A percentile compares a stretch with the other conserved stretches of the same genome.
These are phyloP conservation scores for Lateolabrax maculatus DNA, from an alignment of 2,797 vertebrate genomes.

Conservation along the genomic window DNA sequence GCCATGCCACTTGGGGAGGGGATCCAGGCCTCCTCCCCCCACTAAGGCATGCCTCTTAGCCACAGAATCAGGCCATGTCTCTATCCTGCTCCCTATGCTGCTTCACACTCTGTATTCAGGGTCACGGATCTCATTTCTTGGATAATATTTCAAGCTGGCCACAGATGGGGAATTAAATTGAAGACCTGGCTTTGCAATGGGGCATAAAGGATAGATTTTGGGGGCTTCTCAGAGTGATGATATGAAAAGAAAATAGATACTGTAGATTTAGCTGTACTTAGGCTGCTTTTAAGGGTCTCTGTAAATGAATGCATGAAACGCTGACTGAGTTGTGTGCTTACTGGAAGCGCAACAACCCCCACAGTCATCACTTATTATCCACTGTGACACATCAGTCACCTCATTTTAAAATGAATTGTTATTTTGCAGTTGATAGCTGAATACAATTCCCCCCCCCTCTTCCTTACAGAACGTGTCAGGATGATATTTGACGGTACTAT, in stretches of 20 bases:
- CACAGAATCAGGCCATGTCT: conserved; percentile 74
- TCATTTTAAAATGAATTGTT: conserved; percentile 60
- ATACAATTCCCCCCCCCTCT: background rate
- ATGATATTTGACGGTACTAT: conserved; percentile 28
- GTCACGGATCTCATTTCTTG: conserved; percentile 90
- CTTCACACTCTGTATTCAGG: conserved; percentile 86
- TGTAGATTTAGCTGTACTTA: conserved; percentile 66
- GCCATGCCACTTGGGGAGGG: conserved; percentile 79
- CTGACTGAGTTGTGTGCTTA: conserved; percentile 56
- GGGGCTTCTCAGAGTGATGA: conserved; percentile 55
- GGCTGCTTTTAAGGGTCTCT: conserved; percentile 53
- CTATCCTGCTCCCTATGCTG: conserved; percentile 60
- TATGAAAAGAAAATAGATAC: conserved; percentile 62
- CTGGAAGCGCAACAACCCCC: conserved; percentile 42
- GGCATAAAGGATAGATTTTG: conserved; percentile 73
- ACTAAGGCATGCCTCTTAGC: conserved; percentile 66
- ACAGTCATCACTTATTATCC: conserved; percentile 58
- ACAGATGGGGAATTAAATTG: conserved; percentile 88
- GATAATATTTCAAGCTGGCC: conserved; percentile 87
- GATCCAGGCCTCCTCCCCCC: conserved; percentile 61
- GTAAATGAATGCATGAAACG: conserved; percentile 57
- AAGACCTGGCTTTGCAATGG: conserved; percentile 77
- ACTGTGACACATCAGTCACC: conserved; percentile 62
- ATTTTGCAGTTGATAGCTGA: conserved; percentile 58
- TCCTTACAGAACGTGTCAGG: conserved; percentile 35